These are phyloP conservation scores for Corynorhinus townsendii DNA, from an alignment of 2,113 vertebrate genomes.

Conservation along the genomic window DNA sequence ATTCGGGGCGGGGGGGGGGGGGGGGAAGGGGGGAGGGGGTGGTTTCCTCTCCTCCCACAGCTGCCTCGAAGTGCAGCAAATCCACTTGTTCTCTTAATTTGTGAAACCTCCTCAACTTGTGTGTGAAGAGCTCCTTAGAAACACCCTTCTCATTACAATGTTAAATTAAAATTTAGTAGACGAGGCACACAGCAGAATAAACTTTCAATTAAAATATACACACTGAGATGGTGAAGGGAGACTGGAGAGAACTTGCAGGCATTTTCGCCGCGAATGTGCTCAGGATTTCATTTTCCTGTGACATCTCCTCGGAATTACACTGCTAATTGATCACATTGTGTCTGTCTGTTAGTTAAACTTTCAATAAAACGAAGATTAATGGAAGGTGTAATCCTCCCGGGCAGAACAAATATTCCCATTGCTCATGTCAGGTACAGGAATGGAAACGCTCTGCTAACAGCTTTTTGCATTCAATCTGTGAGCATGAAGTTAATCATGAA, in stretches of 20 bases:
- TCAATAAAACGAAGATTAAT: conserved; percentile 85
- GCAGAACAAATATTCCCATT: conserved; percentile 83
- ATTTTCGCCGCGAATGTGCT: conserved; percentile 65
- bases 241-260: conserved; percentile 72
- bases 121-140: conserved; percentile 49
- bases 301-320: conserved; percentile 81
- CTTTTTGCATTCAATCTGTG: conserved; percentile 72
- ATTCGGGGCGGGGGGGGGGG: too few relatives aligned
- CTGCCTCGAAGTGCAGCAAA: neutral
- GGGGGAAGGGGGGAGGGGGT: rapidly evolving
- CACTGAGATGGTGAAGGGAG: conserved; percentile 66
- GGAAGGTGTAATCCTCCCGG: conserved; percentile 81
- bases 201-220: conserved; percentile 80
- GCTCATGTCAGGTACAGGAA: conserved; percentile 78
- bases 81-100: conserved; percentile 47
- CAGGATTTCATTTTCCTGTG: conserved; percentile 78
- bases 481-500: conserved; percentile 75
- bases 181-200: conserved; percentile 76
- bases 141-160: conserved; percentile 68
- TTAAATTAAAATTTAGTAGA: conserved; percentile 78
- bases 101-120: conserved; percentile 47
- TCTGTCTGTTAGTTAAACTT: conserved; percentile 87
- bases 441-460: conserved; percentile 73
- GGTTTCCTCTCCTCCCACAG: neutral
- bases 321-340: conserved; percentile 85